Base-by-base conservation (phyloP, 2,113 vertebrate species). In the Thamnaconus septentrionalis region DNA sequence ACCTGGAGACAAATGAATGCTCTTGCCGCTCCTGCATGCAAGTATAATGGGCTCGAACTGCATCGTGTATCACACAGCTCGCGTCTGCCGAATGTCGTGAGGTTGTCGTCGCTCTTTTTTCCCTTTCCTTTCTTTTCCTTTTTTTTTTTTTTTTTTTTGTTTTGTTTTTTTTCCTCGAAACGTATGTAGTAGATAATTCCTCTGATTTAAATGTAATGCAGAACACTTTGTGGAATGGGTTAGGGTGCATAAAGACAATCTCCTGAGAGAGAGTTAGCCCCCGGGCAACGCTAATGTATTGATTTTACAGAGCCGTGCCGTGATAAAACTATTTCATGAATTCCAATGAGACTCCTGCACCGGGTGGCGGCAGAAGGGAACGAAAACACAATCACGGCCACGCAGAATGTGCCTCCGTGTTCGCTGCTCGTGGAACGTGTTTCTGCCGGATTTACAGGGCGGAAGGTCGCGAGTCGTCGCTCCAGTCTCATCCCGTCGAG, bases 301-400 rank as follows among this genome's bases (percentile, higher is more conserved):
- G 82, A 89, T 88, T 89, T 84, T 79, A 80, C 68, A 78, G 74
- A 39, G 41, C 61, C 43, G 71, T 53, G 54, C 71, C 65, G 44
- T 67, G 78, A 86, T 85, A 85, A 87, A 88, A 83, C 70, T 77
- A 85, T 79, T 87, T 82, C 87, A 87, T 90, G 88, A 91, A 91
- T 91, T 88, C 82, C 79, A 91, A 89, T 90, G 85, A 90, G 87
- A 79, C 64, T 70, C 72, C 59, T 78, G 73, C 75, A 65, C 69
- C 66, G 73, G 67, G 64, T 78, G 65, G 80, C 71, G 65, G 67
- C 65, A 84, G 72, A 70, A 73, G 62, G 64, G 18, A 74, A 69
- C 18, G 65, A 66, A 69, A 87, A 84, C 65, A 80, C 80, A 88
- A 87, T 90, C 82, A 82, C 67, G 41, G 56, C 59, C 59, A 79